These are phyloP conservation scores for Trididemnum nubilum DNA, from an alignment of 23 tunicate species.

Conservation along the genomic window DNA sequence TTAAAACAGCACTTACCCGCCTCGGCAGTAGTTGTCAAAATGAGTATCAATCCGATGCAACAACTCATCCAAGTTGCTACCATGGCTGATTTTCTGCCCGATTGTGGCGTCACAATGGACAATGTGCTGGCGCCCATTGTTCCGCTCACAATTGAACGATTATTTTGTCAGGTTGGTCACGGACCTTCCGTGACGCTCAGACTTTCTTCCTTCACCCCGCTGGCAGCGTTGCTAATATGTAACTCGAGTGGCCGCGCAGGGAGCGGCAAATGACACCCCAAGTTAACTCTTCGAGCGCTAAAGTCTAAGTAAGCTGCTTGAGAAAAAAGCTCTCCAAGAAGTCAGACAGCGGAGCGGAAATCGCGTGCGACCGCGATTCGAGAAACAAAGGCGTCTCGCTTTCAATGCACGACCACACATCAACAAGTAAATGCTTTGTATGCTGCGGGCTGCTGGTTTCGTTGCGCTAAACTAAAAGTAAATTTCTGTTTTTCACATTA, in stretches of 20 bases:
- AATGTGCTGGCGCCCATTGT: constrained; percentile 99
- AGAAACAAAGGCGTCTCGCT: constrained; percentile 17
- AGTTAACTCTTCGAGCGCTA: constrained; percentile 2
- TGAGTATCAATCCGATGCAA: constrained; percentile 44
- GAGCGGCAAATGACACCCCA: constrained; percentile 61
- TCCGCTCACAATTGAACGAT: constrained; percentile 87
- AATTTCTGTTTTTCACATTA: too few relatives aligned
- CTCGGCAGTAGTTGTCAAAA: constrained; percentile 16
- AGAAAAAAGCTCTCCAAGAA: constrained; percentile 57
- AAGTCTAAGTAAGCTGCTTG: constrained; percentile 30
- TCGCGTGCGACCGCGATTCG: constrained; percentile 39
- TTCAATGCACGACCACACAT: constrained; percentile 15
- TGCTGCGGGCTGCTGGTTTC: too few relatives aligned
- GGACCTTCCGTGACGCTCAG: constrained; percentile 48
- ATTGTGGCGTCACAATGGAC: constrained; percentile 99
- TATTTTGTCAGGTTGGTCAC: constrained; percentile 76
- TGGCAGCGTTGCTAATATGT: not conserved
- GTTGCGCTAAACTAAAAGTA: too few relatives aligned
- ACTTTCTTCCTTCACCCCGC: constrained; percentile 29
- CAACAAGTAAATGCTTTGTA: too few relatives aligned
- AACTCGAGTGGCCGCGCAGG: constrained; percentile 65
- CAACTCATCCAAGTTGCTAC: constrained; percentile 47
- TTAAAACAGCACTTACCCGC: constrained; percentile 19
- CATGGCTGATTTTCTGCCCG: constrained; percentile 46
- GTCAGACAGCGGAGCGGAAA: constrained; percentile 76